Percentiles rank a stretch among this genome's conserved stretches.
phyloP scores from a whole-genome alignment of 2,113 vertebrate species.

The Romanogobio albipinnatus region DNA sequence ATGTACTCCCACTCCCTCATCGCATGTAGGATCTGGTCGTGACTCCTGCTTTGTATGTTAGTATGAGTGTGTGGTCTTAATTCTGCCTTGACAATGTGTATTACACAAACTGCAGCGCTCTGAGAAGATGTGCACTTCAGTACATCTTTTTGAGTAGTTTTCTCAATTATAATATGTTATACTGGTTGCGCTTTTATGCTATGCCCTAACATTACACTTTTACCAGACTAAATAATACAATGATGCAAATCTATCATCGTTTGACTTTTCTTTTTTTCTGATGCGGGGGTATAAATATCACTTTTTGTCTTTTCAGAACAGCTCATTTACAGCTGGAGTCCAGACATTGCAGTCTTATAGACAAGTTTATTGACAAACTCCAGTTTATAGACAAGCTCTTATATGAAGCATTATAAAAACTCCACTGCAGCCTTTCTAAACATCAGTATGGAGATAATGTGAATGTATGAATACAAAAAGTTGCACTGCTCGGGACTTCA shows the following conservation, averaged over 20 bases:
- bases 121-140: not conserved
- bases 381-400: not conserved
- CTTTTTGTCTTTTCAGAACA: not conserved
- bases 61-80: constrained; percentile 29
- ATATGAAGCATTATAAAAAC: not conserved
- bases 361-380: not conserved
- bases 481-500: constrained; percentile 7
- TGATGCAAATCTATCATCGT: not conserved
- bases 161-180: not conserved
- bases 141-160: not conserved
- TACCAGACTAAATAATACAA: not conserved
- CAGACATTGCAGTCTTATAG: not conserved
- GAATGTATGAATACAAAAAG: constrained; percentile 7
- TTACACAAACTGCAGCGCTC: not conserved
- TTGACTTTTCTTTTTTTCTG: not conserved
- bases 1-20: constrained; percentile 49
- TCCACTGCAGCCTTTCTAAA: not conserved
- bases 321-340: not conserved
- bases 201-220: not conserved
- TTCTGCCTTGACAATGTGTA: constrained; percentile 11
- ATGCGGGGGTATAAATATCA: not conserved
- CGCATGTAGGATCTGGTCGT: constrained; percentile 46
- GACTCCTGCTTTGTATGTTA: constrained; percentile 35
- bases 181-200: not conserved
- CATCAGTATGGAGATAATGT: not conserved